Conservation (phyloP, 2,797 vertebrate species). For the Gallinago solitaria region DNA sequence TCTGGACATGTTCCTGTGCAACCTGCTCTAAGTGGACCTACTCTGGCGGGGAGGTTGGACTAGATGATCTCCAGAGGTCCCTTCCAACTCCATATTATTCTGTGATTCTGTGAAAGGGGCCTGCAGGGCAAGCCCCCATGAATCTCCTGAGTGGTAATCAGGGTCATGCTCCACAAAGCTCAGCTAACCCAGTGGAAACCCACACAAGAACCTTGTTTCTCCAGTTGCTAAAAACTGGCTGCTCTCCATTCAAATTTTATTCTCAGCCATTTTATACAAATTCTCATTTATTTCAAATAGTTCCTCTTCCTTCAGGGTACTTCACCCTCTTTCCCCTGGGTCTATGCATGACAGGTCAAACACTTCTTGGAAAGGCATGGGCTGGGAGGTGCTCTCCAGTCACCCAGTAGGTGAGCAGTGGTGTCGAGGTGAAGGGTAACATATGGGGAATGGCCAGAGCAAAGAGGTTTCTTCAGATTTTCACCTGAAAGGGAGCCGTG, state of each 20-base stretch:
- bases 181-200: background rate
- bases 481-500: background rate
- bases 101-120: background rate
- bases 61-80: too few relatives aligned
- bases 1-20: too few relatives aligned
- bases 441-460: background rate
- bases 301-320: background rate
- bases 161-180: background rate
- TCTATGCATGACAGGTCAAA: background rate
- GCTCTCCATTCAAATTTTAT: background rate
- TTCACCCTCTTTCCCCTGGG: background rate
- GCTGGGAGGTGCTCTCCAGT: background rate
- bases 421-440: background rate
- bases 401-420: background rate
- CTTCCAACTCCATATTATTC: too few relatives aligned
- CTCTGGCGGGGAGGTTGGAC: too few relatives aligned
- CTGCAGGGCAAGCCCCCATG: rapidly evolving
- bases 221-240: background rate
- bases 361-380: background rate
- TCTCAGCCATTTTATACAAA: background rate
- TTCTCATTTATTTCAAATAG: background rate
- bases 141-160: background rate
- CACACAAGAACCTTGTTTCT: background rate
- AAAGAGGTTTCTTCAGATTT: background rate
- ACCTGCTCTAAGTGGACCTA: too few relatives aligned